Evolutionary conservation across 2,113 vertebrate genomes (phyloP).

Genomic region (Marmota monax): DNA sequence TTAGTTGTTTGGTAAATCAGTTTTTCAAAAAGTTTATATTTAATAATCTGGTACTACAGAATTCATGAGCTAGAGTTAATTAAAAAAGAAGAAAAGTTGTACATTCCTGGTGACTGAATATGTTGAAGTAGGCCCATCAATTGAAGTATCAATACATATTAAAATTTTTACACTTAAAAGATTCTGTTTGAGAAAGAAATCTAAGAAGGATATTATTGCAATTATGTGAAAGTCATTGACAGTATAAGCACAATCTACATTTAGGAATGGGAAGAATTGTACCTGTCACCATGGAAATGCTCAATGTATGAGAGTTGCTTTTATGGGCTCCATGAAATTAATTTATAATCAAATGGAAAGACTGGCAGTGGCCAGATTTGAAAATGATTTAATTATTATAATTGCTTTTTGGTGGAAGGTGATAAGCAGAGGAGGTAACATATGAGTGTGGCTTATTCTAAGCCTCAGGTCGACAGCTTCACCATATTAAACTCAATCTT

Average conservation of each 20-base stretch:
- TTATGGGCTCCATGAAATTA: neutral
- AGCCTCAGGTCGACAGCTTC: neutral
- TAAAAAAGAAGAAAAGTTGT: neutral
- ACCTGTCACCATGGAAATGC: neutral
- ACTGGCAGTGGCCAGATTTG: neutral
- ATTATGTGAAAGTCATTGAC: neutral
- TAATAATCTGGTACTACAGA: neutral
- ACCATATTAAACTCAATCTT: neutral
- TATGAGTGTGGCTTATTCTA: neutral
- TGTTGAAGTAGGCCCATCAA: neutral
- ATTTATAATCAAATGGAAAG: neutral
- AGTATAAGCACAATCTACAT: neutral
- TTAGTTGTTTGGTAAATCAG: neutral
- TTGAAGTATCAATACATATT: neutral
- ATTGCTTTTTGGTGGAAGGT: neutral
- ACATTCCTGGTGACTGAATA: neutral
- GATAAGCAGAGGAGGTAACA: neutral
- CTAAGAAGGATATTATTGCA: neutral
- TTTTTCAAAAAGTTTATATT: neutral
- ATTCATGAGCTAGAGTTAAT: neutral
- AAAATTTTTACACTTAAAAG: conserved; percentile 23
- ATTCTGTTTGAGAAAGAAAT: neutral
- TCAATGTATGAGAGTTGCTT: neutral
- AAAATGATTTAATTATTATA: neutral
- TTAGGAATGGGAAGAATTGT: neutral